Conservation (phyloP, 1,140 invertebrate genomes). For the Agrilus planipennis region DNA sequence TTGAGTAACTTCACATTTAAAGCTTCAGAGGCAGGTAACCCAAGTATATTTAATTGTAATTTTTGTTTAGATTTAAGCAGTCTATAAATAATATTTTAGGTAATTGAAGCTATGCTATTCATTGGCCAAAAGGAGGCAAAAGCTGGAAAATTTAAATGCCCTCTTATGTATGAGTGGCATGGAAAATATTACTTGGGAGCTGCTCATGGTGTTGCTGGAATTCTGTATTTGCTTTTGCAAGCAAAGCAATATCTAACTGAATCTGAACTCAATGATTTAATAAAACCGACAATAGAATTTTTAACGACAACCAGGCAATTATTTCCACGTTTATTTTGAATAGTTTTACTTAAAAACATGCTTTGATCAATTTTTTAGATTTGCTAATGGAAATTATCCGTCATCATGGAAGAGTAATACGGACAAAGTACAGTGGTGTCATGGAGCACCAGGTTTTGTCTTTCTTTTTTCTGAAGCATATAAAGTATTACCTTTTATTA, state of each 20-base stretch:
- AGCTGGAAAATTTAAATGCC: slow-evolving; percentile 39
- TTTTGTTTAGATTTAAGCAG: not conserved
- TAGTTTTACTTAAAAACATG: not conserved
- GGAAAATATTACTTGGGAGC: slow-evolving; percentile 76
- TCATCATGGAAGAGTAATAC: slow-evolving; percentile 60
- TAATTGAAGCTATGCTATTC: slow-evolving; percentile 50
- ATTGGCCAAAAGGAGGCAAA: slow-evolving; percentile 49
- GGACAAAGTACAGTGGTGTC: slow-evolving; percentile 90
- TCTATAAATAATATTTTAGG: slow-evolving; percentile 37
- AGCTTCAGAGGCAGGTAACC: too few relatives aligned
- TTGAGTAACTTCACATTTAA: too few relatives aligned
- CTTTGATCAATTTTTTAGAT: slow-evolving; percentile 32
- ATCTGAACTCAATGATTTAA: slow-evolving; percentile 38
- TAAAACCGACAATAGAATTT: slow-evolving; percentile 54
- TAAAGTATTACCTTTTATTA: too few relatives aligned
- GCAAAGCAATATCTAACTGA: slow-evolving; percentile 40
- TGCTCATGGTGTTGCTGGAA: slow-evolving; percentile 79
- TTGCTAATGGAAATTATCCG: slow-evolving; percentile 73
- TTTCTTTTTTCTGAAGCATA: slow-evolving; percentile 63
- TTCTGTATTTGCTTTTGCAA: slow-evolving; percentile 69
- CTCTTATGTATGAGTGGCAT: slow-evolving; percentile 80
- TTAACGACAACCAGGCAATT: slow-evolving; percentile 38
- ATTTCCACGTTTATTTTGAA: not conserved
- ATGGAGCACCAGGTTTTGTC: slow-evolving; percentile 82
- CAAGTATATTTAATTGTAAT: too few relatives aligned